Percentiles rank a stretch among this genome's conserved stretches.
These are phyloP conservation scores for Eupithecia vulgata DNA, from an alignment of 2,888 invertebrate genomes.

Conservation along the genomic window DNA sequence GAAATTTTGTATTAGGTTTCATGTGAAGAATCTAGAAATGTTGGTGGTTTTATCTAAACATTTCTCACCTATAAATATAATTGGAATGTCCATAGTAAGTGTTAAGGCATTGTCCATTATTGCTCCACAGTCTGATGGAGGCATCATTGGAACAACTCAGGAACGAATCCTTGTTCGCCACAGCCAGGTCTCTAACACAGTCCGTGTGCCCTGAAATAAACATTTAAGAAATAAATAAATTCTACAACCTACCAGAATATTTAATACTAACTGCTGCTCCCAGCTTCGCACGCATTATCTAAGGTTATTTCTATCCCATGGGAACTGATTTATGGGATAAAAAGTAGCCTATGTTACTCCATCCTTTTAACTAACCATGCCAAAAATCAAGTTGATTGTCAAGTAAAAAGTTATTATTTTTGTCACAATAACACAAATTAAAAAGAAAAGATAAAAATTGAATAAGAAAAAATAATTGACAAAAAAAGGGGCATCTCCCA, in stretches of 20 bases:
- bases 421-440: too few species aligned
- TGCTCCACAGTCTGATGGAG: slow-evolving; percentile 92
- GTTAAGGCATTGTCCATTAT: slow-evolving; percentile 89
- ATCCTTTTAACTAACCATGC: too few species aligned
- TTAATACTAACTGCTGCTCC: too few species aligned
- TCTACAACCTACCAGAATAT: neutral
- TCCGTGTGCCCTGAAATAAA: slow-evolving; percentile 92
- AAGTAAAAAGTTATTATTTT: too few species aligned
- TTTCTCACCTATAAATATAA: slow-evolving; percentile 90
- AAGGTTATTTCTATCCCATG: too few species aligned
- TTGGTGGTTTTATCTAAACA: neutral
- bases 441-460: too few species aligned
- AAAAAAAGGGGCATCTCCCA: too few species aligned
- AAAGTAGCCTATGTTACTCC: too few species aligned
- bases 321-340: too few species aligned
- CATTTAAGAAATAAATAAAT: neutral
- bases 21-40: neutral
- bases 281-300: too few species aligned
- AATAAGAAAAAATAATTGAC: too few species aligned
- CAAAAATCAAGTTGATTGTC: too few species aligned
- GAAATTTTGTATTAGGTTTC: neutral
- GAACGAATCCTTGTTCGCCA: slow-evolving; percentile 89
- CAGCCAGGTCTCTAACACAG: slow-evolving; percentile 92
- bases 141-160: slow-evolving; percentile 97
- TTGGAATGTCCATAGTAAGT: slow-evolving; percentile 93